Base-by-base conservation (phyloP, 64 coral and sea anemone species). In the Montipora efflorescens region DNA sequence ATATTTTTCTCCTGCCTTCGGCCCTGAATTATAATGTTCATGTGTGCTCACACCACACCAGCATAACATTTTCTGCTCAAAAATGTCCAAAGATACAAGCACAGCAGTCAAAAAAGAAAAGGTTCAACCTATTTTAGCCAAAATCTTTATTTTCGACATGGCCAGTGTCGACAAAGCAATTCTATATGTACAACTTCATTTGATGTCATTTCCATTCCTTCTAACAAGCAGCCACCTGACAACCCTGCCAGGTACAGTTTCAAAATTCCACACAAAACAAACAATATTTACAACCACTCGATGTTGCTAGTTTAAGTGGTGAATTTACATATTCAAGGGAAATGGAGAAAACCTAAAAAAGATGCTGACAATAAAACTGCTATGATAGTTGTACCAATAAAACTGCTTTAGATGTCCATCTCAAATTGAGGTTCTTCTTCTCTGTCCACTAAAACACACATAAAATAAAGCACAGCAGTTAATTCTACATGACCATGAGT, bases 371-470 rank as follows among this genome's bases (percentile, higher is more conserved):
- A 11, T 57, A 6, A 11, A 57, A 57, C 51, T 64, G 57, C 12
- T 18, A 44, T 67, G 50, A 12, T 58, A 4, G 2, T 1, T 1
- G 51, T 80, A 28, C 78, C 51, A 16, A 45, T 55, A 36, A 22
- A 16, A n/a, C 18, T 19, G 44, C 64, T 12, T 88, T 71, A 95
- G 82, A 95, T 95, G 10, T 95, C 94, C 94, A 95, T 95, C 90
- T 95, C 75, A 88, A 95, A 95, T 15, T 95, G 94, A n/a, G 84
- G 84, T 59, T 92, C 90, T 74, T 92, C 94, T 28, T 89, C 36
- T 36, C 36, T 74, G 14, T 87, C 94, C 64, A 77, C 77, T 88
- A 69, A n/a, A 69, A 88, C 2, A 50, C 18, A 86, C 58, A 22
- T 13, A 69, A 86, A 16, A 87, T 61, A 50, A 55, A 59, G 14